These are phyloP conservation scores for Coilia nasus DNA, from an alignment of 2,797 vertebrate genomes.

Conservation along the genomic window DNA sequence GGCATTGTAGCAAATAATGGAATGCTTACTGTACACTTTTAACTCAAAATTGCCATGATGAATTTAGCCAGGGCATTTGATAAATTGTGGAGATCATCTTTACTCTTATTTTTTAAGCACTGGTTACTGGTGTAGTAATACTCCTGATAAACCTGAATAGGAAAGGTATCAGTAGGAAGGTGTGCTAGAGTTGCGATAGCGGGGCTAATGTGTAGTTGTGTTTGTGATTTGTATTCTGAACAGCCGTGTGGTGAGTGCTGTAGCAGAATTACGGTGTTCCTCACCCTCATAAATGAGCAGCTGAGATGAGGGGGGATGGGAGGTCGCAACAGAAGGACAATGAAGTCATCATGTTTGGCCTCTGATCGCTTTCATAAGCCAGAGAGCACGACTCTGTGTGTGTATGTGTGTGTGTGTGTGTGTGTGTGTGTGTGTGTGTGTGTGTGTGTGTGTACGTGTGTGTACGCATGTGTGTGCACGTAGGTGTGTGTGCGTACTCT, in stretches of 20 bases:
- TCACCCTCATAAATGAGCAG: conserved; percentile 20
- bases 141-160: too few relatives aligned
- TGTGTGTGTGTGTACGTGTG: not conserved
- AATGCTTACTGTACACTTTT: not conserved
- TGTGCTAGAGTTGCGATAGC: too few relatives aligned
- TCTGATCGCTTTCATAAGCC: conserved; percentile 58
- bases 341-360: conserved; percentile 55
- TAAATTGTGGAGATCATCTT: too few relatives aligned
- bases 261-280: conserved; percentile 6
- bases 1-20: not conserved
- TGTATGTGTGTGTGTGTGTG: conserved; percentile 34
- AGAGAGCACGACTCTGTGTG: conserved; percentile 45
- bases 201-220: not conserved
- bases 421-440: conserved; percentile 8
- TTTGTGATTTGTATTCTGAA: conserved; percentile 8
- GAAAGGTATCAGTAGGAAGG: too few relatives aligned
- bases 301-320: conserved; percentile 14
- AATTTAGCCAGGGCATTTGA: too few relatives aligned
- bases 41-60: not conserved
- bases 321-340: conserved; percentile 34
- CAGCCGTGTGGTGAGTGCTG: conserved; percentile 26
- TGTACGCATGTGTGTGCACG: not conserved
- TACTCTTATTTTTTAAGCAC: not conserved
- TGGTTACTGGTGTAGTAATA: too few relatives aligned
- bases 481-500: conserved; percentile 31